These are phyloP conservation scores for Podarcis muralis DNA, from an alignment of 2,113 vertebrate genomes.

Conservation along the genomic window DNA sequence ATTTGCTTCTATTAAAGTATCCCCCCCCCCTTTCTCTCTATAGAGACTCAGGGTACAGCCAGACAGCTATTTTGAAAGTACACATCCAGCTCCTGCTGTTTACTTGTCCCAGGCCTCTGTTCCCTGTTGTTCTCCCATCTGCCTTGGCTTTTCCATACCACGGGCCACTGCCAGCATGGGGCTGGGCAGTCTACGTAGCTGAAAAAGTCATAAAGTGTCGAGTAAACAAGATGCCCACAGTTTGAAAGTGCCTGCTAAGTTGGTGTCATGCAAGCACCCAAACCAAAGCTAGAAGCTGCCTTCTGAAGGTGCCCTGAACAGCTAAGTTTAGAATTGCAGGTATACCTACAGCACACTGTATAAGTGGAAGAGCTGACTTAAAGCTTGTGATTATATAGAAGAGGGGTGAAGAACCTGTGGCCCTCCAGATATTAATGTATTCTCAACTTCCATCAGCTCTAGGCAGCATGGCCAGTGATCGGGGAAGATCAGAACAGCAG, in stretches of 20 bases:
- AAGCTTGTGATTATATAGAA: too few species aligned
- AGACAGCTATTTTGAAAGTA: slow-evolving; percentile 7
- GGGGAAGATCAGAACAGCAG: too few species aligned
- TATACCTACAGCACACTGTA: not conserved
- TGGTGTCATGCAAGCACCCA: not conserved
- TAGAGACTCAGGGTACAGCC: not conserved
- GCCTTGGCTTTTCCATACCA: not conserved
- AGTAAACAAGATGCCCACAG: not conserved
- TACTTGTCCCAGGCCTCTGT: not conserved
- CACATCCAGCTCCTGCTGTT: not conserved
- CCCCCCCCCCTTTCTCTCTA: not conserved
- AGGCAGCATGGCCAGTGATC: too few species aligned
- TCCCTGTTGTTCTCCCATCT: not conserved
- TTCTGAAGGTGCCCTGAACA: not conserved
- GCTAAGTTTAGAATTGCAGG: not conserved
- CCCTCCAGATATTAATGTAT: too few species aligned
- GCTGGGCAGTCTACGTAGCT: too few species aligned
- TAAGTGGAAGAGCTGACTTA: not conserved
- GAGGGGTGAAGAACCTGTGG: too few species aligned
- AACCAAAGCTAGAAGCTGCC: not conserved
- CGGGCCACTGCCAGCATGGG: not conserved
- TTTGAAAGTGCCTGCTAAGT: not conserved
- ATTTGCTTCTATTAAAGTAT: slow-evolving; percentile 11
- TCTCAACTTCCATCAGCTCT: too few species aligned
- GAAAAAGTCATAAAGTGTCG: too few species aligned